Evolutionary conservation across 2,888 invertebrate genomes (phyloP), one percentile per base, ranked within the genome.

Genomic region (Liodrosophila aerea): DNA sequence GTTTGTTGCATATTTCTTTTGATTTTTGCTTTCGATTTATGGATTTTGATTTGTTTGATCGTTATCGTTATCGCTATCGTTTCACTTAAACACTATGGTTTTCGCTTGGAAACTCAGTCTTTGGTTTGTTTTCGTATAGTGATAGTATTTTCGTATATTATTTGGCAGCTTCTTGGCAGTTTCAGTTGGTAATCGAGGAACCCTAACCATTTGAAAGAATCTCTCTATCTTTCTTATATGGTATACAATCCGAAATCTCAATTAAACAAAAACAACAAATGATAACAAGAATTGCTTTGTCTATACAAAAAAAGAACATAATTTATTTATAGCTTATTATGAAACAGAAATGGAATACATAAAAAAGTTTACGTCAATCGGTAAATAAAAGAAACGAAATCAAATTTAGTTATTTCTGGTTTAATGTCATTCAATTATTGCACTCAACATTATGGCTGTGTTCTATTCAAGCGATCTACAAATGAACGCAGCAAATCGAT

Each of bases 11-110:
- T 22, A 4, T 22, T 22, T 22, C 22, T 22, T 22, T 73, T 61
- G 68, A 63, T 74, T 70, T 75, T 63, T 57, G 43, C 54, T 73
- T 72, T 72, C 70, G 70, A 66, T 71, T 66, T 67, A 30, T 43
- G 43, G 61, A 53, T 46, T 65, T 69, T 61, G 61, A 61, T 70
- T 69, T 67, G 66, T 58, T 59, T 64, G 45, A 56, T 36, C 29
- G 18, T 49, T 37, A 16, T n/a, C n/a, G n/a, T n/a, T n/a, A 37
- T 37, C 16, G 37, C 12, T 34, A 40, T 27, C 27, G 15, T 18
- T 31, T 30, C 9, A 5, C 9, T 39, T 13, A 5, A 11, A 31
- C 18, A 4, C 40, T 7, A 22, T 43, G 15, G 29, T 16, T 29
- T 33, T 33, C 13, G 15, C 7, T 49, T 44, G 31, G 60, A 47